Conservation (phyloP, 1,140 invertebrate genomes). For the Brachionus angularis region DNA sequence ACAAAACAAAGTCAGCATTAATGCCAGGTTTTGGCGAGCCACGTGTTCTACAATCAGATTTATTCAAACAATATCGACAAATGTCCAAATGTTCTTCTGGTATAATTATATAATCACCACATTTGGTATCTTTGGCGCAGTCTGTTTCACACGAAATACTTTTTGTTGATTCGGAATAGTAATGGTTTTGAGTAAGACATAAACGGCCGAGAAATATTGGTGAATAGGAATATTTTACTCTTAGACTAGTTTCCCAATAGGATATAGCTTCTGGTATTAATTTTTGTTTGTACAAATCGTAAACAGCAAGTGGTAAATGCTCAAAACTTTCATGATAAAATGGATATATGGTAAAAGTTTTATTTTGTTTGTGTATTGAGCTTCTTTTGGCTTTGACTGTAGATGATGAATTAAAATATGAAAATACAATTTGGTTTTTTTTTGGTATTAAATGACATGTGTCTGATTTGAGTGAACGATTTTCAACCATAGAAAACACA, state of each 20-base stretch:
- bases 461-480: too few species aligned
- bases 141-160: constrained; percentile 72
- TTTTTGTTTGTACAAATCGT: constrained; percentile 44
- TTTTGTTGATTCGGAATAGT: constrained; percentile 10
- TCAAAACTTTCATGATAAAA: too few species aligned
- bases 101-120: constrained; percentile 79
- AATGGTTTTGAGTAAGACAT: constrained; percentile 21
- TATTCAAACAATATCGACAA: constrained; percentile 48
- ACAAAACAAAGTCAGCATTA: constrained; percentile 89
- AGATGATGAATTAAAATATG: too few species aligned
- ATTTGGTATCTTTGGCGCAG: constrained; percentile 79
- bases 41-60: constrained; percentile 11
- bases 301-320: neutral
- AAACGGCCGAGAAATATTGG: constrained; percentile 75
- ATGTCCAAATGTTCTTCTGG: constrained; percentile 86
- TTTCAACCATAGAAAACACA: too few species aligned
- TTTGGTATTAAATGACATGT: too few species aligned
- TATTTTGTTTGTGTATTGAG: too few species aligned
- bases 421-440: too few species aligned
- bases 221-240: constrained; percentile 74
- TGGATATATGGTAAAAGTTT: too few species aligned
- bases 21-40: constrained; percentile 57
- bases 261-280: constrained; percentile 79
- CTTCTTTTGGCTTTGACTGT: too few species aligned
- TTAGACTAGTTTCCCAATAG: constrained; percentile 85